A percentile compares a stretch with the other conserved stretches of the same genome.
Evolutionary conservation across 2,888 invertebrate species (phyloP).

Genomic region (Fragum sueziense): DNA sequence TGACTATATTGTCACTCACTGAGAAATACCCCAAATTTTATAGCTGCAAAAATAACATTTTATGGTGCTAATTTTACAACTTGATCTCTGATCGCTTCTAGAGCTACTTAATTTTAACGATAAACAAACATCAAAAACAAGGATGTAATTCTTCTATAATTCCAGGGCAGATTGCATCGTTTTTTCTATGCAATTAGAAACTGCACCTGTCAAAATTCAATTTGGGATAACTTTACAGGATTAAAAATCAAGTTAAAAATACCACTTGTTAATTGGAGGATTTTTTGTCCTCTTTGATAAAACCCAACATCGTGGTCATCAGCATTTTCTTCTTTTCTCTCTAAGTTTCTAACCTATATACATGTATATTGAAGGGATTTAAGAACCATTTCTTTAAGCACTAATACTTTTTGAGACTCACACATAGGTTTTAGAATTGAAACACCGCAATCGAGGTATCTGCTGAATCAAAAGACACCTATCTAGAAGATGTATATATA

Average conservation of each 20-base stretch:
- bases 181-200: neutral
- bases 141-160: neutral
- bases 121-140: neutral
- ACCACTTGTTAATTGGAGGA: neutral
- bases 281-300: neutral
- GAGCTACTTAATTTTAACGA: neutral
- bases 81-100: neutral
- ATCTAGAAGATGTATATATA: too few species aligned
- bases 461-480: too few species aligned
- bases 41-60: neutral
- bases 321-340: neutral
- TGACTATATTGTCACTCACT: too few species aligned
- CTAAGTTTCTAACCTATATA: too few species aligned
- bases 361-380: too few species aligned
- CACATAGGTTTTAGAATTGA: too few species aligned
- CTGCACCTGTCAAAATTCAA: constrained; percentile 4
- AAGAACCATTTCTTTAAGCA: too few species aligned
- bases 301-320: neutral
- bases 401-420: too few species aligned
- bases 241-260: neutral
- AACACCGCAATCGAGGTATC: too few species aligned
- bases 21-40: too few species aligned
- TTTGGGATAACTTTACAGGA: neutral
- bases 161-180: neutral
- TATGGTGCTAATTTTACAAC: neutral